phyloP scores from a whole-genome alignment of 1,140 invertebrate genomes.

The Sminthurides bifidus region DNA sequence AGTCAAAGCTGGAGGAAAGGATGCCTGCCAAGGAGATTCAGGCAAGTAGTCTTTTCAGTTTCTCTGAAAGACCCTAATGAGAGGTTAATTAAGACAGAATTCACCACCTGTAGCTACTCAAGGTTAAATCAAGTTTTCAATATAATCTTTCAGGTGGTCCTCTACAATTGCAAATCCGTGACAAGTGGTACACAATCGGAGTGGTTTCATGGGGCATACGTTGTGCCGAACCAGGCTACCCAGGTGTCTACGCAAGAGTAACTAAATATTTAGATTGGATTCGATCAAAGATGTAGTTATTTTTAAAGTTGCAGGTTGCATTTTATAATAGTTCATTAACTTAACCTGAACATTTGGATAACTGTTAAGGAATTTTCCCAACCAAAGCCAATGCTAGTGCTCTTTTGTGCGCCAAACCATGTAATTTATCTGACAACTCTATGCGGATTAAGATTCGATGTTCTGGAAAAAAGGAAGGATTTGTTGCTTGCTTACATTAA shows the following conservation, averaged over 20 bases:
- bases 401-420: neutral
- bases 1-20: slow-evolving; percentile 53
- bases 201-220: slow-evolving; percentile 64
- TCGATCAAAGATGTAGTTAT: too few species aligned
- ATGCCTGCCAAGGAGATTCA: slow-evolving; percentile 56
- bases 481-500: too few species aligned
- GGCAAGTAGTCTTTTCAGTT: slow-evolving; percentile 11
- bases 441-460: too few species aligned
- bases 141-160: slow-evolving; percentile 76
- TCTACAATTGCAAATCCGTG: slow-evolving; percentile 55
- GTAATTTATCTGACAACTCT: neutral
- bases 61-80: neutral
- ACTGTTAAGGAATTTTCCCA: too few species aligned
- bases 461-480: too few species aligned
- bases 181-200: slow-evolving; percentile 63
- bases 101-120: neutral
- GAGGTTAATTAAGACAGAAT: too few species aligned
- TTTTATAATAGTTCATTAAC: too few species aligned
- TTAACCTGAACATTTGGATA: too few species aligned
- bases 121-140: slow-evolving; percentile 28
- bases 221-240: slow-evolving; percentile 39
- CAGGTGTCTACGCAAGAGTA: slow-evolving; percentile 59
- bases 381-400: too few species aligned
- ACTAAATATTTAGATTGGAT: slow-evolving; percentile 62
- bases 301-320: too few species aligned